Conservation (phyloP, 2,888 invertebrate species). For the Drosophila testacea region DNA sequence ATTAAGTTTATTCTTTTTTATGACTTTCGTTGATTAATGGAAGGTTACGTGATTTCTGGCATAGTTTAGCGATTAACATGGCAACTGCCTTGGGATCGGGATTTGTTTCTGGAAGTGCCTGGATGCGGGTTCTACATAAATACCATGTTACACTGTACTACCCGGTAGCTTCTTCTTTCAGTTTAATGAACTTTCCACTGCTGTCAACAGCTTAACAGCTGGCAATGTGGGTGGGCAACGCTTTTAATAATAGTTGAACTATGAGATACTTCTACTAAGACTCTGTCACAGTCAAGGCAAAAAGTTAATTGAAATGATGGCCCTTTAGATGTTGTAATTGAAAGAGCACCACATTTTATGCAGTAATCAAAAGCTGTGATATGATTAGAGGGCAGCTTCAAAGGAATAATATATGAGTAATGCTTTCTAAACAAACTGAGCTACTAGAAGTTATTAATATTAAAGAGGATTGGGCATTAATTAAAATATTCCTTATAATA, state of each 20-base stretch:
- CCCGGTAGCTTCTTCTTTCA: slow-evolving; percentile 15
- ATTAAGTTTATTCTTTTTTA: slow-evolving; percentile 61
- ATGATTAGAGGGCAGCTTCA: slow-evolving; percentile 14
- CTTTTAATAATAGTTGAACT: slow-evolving; percentile 58
- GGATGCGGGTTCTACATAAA: slow-evolving; percentile 54
- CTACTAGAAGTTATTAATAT: neutral
- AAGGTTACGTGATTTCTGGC: slow-evolving; percentile 75
- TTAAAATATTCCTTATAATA: neutral
- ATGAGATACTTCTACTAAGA: slow-evolving; percentile 27
- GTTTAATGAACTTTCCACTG: slow-evolving; percentile 53
- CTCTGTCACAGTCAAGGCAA: slow-evolving; percentile 16
- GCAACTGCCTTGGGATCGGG: slow-evolving; percentile 31
- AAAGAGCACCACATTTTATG: slow-evolving; percentile 15
- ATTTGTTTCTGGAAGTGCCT: slow-evolving; percentile 30
- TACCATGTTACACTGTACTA: neutral
- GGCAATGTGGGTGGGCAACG: slow-evolving; percentile 58
- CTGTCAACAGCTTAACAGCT: slow-evolving; percentile 35
- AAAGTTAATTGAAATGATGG: slow-evolving; percentile 52
- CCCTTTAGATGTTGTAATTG: slow-evolving; percentile 37
- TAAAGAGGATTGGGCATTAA: neutral
- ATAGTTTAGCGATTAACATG: slow-evolving; percentile 72
- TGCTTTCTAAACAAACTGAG: neutral
- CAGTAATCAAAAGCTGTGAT: slow-evolving; percentile 34
- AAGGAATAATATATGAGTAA: neutral
- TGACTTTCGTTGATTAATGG: slow-evolving; percentile 70